Conservation (phyloP, 1,140 invertebrate species). For the Aethina tumida region DNA sequence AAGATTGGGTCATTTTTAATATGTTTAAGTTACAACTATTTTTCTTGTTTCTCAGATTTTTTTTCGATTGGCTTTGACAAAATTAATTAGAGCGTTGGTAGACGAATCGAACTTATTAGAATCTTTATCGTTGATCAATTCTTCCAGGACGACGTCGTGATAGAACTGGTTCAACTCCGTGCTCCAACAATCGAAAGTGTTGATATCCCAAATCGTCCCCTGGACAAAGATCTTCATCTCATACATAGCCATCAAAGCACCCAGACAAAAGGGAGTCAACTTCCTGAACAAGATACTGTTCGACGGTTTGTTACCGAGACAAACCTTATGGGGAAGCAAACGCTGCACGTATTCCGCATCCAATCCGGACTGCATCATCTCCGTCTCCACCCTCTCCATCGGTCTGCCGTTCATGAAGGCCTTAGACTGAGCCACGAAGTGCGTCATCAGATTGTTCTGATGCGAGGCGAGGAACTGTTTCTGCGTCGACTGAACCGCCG, state of each 20-base stretch:
- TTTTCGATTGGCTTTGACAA: not conserved
- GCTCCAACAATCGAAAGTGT: not conserved
- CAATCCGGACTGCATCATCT: not conserved
- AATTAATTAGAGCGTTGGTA: not conserved
- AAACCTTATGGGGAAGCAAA: not conserved
- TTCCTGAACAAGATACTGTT: slow-evolving; percentile 2
- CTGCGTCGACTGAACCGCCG: not conserved
- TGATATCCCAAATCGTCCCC: slow-evolving; percentile 1
- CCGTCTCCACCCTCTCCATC: not conserved
- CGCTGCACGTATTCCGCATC: not conserved
- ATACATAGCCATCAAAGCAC: not conserved
- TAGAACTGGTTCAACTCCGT: not conserved
- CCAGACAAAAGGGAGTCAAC: not conserved
- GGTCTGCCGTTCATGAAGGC: not conserved
- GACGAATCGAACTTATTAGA: not conserved
- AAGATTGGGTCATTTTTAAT: no score
- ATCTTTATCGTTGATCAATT: not conserved
- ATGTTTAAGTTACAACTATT: no score
- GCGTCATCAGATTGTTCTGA: not conserved
- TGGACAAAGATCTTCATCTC: not conserved
- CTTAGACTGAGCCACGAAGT: not conserved
- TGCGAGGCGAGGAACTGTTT: not conserved
- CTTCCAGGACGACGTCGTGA: not conserved
- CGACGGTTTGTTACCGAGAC: not conserved
- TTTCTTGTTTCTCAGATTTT: no score